phyloP scores from a whole-genome alignment of 2,113 vertebrate genomes.

The Saccopteryx bilineata region DNA sequence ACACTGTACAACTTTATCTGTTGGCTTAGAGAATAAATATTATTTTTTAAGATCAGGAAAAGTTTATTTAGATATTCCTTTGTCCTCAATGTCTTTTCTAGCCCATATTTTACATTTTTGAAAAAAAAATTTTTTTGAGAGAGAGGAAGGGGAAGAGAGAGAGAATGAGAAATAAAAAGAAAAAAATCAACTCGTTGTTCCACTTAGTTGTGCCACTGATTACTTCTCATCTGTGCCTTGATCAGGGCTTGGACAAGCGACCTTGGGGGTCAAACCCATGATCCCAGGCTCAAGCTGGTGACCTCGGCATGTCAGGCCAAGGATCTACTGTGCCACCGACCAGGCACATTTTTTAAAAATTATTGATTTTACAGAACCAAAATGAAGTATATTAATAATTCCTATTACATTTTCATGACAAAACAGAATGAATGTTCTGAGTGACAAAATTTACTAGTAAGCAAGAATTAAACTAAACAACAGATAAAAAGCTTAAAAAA shows the following conservation, averaged over 20 bases:
- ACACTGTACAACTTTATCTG: not conserved
- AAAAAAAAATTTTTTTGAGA: constrained; percentile 67
- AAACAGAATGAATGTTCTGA: constrained; percentile 60
- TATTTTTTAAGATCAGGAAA: constrained; percentile 6
- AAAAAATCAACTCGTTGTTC: too few relatives aligned
- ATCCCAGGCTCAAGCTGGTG: too few relatives aligned
- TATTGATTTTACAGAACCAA: constrained; percentile 90
- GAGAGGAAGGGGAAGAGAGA: too few relatives aligned
- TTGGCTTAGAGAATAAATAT: not conserved
- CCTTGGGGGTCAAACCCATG: too few relatives aligned
- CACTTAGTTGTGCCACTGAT: too few relatives aligned
- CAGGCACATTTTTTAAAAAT: constrained; percentile 80
- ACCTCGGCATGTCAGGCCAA: too few relatives aligned
- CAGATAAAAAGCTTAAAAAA: constrained; percentile 83
- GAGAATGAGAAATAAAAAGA: too few relatives aligned
- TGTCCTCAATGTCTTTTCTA: constrained; percentile 74
- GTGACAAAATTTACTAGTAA: not conserved
- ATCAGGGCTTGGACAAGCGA: too few relatives aligned
- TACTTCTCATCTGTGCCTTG: too few relatives aligned
- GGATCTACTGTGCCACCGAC: too few relatives aligned
- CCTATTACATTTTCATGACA: constrained; percentile 86
- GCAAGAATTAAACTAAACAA: constrained; percentile 72
- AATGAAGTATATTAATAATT: constrained; percentile 88
- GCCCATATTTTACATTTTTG: constrained; percentile 86
- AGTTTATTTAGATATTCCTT: not conserved